phyloP scores from a whole-genome alignment of 2,113 vertebrate species.

The Trematocara variabile region DNA sequence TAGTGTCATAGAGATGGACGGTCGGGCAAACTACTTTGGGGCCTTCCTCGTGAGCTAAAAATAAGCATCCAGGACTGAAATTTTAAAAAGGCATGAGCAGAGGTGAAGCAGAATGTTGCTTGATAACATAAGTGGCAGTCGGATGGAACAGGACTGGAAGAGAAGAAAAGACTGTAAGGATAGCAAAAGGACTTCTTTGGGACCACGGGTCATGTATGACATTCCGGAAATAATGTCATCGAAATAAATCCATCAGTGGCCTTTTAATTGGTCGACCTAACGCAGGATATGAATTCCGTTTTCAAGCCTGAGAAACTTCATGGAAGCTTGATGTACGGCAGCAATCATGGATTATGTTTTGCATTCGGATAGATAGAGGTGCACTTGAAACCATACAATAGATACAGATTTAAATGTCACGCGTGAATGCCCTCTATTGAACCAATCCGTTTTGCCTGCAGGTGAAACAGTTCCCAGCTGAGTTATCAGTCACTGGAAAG shows the following conservation, averaged over 20 bases:
- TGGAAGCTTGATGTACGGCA: neutral
- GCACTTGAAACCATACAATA: neutral
- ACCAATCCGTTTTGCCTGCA: neutral
- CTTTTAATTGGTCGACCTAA: neutral
- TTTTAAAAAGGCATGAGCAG: neutral
- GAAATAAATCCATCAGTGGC: neutral
- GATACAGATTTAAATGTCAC: neutral
- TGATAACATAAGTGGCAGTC: neutral
- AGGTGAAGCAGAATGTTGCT: neutral
- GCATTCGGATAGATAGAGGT: neutral
- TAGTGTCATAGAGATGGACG: slow-evolving; percentile 83
- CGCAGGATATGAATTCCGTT: neutral
- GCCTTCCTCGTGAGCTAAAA: slow-evolving; percentile 82
- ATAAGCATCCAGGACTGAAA: neutral
- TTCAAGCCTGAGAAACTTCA: neutral
- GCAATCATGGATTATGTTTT: neutral
- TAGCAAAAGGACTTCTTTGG: neutral
- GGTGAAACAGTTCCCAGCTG: neutral
- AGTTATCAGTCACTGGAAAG: neutral
- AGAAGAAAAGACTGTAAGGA: neutral
- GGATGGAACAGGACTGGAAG: neutral
- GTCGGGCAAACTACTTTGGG: slow-evolving; percentile 88
- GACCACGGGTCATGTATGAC: neutral
- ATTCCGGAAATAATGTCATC: neutral
- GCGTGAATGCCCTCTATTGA: neutral